A percentile compares a stretch with the other conserved stretches of the same genome.
These are phyloP conservation scores for Mactromeris polynyma DNA, from an alignment of 2,888 invertebrate genomes.

Conservation along the genomic window DNA sequence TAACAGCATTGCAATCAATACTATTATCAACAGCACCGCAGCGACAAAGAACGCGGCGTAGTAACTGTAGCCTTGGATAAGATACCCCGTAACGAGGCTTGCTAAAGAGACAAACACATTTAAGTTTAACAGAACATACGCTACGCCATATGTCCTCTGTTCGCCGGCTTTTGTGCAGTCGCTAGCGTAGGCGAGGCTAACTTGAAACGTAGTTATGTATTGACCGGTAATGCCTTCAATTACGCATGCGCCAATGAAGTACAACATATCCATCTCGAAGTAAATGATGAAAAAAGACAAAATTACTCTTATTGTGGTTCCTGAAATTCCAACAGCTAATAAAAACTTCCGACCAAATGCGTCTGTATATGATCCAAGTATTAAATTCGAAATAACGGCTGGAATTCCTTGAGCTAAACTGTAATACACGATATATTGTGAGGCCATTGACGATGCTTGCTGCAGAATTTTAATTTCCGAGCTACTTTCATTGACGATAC, in stretches of 20 bases:
- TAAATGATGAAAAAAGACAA: slow-evolving; percentile 62
- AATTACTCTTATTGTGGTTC: slow-evolving; percentile 60
- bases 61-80: slow-evolving; percentile 59
- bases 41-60: slow-evolving; percentile 48
- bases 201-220: slow-evolving; percentile 56
- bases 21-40: slow-evolving; percentile 37
- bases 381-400: slow-evolving; percentile 52
- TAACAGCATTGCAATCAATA: slow-evolving; percentile 28
- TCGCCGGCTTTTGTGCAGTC: slow-evolving; percentile 64
- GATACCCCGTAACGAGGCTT: slow-evolving; percentile 57
- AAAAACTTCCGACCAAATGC: slow-evolving; percentile 71
- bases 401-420: slow-evolving; percentile 65
- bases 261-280: slow-evolving; percentile 65
- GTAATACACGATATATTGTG: slow-evolving; percentile 61
- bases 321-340: slow-evolving; percentile 64
- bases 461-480: slow-evolving; percentile 41
- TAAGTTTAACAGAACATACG: slow-evolving; percentile 49
- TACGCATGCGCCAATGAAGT: slow-evolving; percentile 66
- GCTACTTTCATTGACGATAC: slow-evolving; percentile 49
- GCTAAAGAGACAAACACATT: slow-evolving; percentile 45
- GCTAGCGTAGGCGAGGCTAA: slow-evolving; percentile 61
- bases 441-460: slow-evolving; percentile 52
- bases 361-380: slow-evolving; percentile 71
- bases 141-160: slow-evolving; percentile 58
- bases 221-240: slow-evolving; percentile 71